These are phyloP conservation scores for Parascotia fuliginaria DNA, from an alignment of 2,888 invertebrate species.

Conservation along the genomic window DNA sequence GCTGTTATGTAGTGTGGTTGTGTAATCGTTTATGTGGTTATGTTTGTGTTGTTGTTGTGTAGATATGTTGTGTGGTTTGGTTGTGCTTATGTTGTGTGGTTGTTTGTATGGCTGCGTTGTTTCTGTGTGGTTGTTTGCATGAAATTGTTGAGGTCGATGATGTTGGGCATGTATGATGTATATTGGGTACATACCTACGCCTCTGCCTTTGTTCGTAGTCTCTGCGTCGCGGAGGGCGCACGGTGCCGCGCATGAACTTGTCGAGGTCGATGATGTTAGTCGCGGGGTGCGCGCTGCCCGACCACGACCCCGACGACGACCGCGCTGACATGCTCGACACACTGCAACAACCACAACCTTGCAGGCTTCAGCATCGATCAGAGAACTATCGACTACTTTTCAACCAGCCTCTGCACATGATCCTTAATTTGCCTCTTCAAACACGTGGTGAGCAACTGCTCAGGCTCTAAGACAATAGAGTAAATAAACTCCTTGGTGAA, in stretches of 20 bases:
- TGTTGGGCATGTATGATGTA: not conserved
- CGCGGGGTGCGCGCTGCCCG: constrained; percentile 33
- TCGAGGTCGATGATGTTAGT: constrained; percentile 76
- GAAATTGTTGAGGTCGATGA: not conserved
- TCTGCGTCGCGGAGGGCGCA: constrained; percentile 46
- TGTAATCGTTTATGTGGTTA: too few relatives aligned
- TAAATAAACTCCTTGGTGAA: too few relatives aligned
- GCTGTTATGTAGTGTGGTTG: too few relatives aligned
- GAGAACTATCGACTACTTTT: too few relatives aligned
- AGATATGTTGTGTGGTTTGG: too few relatives aligned
- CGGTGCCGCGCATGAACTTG: constrained; percentile 69
- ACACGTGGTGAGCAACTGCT: too few relatives aligned
- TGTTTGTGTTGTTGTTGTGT: too few relatives aligned
- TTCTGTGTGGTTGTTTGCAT: not conserved
- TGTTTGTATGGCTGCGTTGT: too few relatives aligned
- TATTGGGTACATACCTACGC: not conserved
- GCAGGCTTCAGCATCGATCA: not conserved
- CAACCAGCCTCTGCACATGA: too few relatives aligned
- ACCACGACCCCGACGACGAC: constrained; percentile 49
- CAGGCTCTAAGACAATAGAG: too few relatives aligned
- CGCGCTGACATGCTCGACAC: constrained; percentile 49
- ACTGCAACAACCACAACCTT: constrained; percentile 10
- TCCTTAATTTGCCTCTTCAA: too few relatives aligned
- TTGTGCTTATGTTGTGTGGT: too few relatives aligned
- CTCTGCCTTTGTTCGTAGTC: not conserved